Evolutionary conservation across 2,113 vertebrate genomes (phyloP).

Genomic region (Petrocephalus zakoni): DNA sequence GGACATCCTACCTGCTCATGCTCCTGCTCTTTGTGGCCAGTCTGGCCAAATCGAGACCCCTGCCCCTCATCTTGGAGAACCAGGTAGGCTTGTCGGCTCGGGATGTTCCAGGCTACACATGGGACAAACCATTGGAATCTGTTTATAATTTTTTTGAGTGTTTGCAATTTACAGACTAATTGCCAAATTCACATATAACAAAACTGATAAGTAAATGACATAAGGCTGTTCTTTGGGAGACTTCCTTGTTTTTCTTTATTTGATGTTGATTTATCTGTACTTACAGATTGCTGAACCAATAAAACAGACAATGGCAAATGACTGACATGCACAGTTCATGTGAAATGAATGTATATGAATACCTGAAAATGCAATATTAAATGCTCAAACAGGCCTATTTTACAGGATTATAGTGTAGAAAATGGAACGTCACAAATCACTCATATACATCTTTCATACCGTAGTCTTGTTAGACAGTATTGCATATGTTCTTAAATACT

Average conservation of each 20-base stretch:
- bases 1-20: conserved; percentile 20
- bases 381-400: background rate
- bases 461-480: background rate
- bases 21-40: conserved; percentile 33
- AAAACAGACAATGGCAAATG: background rate
- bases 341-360: background rate
- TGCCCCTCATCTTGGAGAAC: background rate
- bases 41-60: conserved; percentile 30
- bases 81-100: conserved; percentile 32
- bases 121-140: background rate
- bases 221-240: background rate
- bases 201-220: background rate
- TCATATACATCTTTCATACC: background rate
- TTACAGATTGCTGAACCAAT: background rate
- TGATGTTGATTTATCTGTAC: background rate
- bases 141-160: background rate
- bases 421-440: background rate
- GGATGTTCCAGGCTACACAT: background rate
- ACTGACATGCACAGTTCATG: background rate
- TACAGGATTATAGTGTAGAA: background rate
- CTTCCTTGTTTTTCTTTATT: background rate
- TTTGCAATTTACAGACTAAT: background rate
- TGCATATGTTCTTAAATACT: background rate
- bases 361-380: background rate
- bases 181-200: background rate